Conservation (phyloP, 2,888 invertebrate genomes). For the Amphimallon solstitiale region DNA sequence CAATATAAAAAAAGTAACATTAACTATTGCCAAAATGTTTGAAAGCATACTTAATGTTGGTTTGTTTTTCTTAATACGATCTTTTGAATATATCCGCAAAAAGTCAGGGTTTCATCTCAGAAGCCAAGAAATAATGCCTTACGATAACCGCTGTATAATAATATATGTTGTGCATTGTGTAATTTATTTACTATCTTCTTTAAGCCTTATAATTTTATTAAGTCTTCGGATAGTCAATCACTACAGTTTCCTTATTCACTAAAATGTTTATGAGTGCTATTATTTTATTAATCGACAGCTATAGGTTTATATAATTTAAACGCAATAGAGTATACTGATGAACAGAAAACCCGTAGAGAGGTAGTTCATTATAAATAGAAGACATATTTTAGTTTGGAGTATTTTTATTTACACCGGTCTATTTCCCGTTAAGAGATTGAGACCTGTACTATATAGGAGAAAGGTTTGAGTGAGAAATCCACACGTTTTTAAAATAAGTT, state of each 20-base stretch:
- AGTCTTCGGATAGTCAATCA: no score
- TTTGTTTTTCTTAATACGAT: no score
- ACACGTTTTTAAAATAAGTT: background rate
- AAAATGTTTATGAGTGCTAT: background rate
- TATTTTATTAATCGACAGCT: background rate
- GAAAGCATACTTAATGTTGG: no score
- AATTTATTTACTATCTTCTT: no score
- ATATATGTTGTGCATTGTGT: no score
- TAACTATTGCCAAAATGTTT: no score
- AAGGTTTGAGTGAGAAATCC: background rate
- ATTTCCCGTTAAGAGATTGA: conserved; percentile 15
- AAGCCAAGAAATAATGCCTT: no score
- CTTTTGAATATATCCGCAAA: no score
- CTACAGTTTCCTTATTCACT: background rate
- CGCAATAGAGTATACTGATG: background rate
- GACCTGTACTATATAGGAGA: background rate
- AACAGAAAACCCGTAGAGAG: background rate
- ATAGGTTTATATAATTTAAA: background rate
- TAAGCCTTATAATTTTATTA: no score
- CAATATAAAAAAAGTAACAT: no score
- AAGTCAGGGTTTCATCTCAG: no score
- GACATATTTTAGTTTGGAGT: conserved; percentile 30
- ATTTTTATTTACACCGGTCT: conserved; percentile 30
- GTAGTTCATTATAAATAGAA: conserved; percentile 34
- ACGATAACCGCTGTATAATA: no score